phyloP scores from a whole-genome alignment of 2,113 vertebrate species.

The Triplophysa rosa region DNA sequence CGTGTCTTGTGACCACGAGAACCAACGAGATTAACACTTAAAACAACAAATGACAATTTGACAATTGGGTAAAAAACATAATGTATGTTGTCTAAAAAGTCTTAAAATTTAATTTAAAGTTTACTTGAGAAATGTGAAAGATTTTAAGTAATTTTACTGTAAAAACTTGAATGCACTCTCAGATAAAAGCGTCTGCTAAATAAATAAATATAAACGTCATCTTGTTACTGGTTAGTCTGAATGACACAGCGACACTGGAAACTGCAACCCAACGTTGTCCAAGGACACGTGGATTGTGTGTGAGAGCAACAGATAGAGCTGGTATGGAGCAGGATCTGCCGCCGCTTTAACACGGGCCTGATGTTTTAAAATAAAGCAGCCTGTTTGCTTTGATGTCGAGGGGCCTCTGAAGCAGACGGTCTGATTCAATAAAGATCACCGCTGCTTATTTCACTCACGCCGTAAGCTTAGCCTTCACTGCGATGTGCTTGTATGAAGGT shows the following conservation, averaged over 20 bases:
- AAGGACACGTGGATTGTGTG: constrained; percentile 65
- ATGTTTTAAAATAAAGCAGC: constrained; percentile 70
- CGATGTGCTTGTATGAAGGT: constrained; percentile 49
- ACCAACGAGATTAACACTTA: too few relatives aligned
- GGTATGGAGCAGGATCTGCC: constrained; percentile 62
- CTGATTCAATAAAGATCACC: constrained; percentile 76
- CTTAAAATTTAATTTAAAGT: too few relatives aligned
- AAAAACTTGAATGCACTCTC: too few relatives aligned
- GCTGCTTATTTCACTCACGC: constrained; percentile 62
- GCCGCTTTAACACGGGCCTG: constrained; percentile 73
- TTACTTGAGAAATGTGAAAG: too few relatives aligned
- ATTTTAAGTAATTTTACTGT: too few relatives aligned
- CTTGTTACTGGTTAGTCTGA: neutral
- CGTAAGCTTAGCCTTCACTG: constrained; percentile 73
- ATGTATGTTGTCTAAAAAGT: too few relatives aligned
- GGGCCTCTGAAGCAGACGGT: constrained; percentile 72
- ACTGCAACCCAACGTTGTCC: constrained; percentile 52
- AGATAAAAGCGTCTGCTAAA: too few relatives aligned
- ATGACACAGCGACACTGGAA: constrained; percentile 50
- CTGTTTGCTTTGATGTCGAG: constrained; percentile 73
- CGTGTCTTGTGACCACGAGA: too few relatives aligned
- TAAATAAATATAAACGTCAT: too few relatives aligned
- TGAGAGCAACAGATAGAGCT: constrained; percentile 39
- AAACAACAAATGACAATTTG: too few relatives aligned
- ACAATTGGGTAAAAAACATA: too few relatives aligned